Base-by-base conservation (phyloP, 1,140 invertebrate genomes). In the Sycobia sp. region DNA sequence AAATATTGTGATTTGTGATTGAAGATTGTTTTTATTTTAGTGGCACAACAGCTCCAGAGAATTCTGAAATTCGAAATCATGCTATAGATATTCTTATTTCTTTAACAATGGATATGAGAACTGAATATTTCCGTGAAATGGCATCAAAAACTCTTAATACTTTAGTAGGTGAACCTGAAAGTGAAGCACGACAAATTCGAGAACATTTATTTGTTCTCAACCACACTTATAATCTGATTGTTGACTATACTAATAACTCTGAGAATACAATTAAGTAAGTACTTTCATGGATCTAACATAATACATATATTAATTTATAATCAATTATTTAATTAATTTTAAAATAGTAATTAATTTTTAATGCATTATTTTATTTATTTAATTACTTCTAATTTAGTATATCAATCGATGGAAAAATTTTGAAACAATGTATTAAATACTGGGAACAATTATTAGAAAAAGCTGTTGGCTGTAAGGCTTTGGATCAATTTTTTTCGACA, bases 361-460 rank as follows among this genome's bases (percentile, higher is more conserved):
- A 3, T n/a, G n/a, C 4, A 20, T 29, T 18, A 18, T 36, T 44
- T 18, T n/a, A 34, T 25, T 50, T 55, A n/a, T 47, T 39, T 20
- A 25, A n/a, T 63, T 47, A 7, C 36, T 29, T 70, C 82, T 13
- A 47, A n/a, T 8, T 79, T 69, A 85, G 80, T 59, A 76, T 82
- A 22, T 74, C 76, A 23, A 82, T 91, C 4, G 86, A 90, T 73
- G 89, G 90, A 67, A 86, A 86, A 51, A 86, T 91, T 38, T 76
- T 90, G 7, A 86, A 88, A 63, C 87, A 89, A 61, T 91, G 87
- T 70, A 75, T 91, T 9, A 85, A 90, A 66, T 95, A 93, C 71
- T 91, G 95, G 86, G 93, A 95, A 77, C 88, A 88, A 65, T 85
- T 94, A 50, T 72, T 96, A 10, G 93, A 95, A 27, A 90, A 90